These are phyloP conservation scores for Ctenomys sociabilis DNA, from an alignment of 2,113 vertebrate genomes.

Conservation along the genomic window DNA sequence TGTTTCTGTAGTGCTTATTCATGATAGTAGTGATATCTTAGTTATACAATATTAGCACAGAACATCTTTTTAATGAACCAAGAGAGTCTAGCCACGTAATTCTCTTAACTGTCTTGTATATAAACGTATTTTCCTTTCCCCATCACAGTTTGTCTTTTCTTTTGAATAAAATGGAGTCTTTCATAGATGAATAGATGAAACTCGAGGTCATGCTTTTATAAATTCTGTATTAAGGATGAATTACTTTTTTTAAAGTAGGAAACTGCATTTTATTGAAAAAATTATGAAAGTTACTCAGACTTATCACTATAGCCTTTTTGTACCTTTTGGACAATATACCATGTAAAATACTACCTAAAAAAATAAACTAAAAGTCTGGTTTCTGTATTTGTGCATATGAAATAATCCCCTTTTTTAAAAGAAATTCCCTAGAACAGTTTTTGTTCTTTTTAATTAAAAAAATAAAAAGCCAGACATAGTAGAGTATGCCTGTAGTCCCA, in stretches of 20 bases:
- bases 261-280: conserved; percentile 37
- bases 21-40: too few species aligned
- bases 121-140: too few species aligned
- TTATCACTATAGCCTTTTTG: background rate
- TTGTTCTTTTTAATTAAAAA: background rate
- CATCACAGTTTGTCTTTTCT: too few species aligned
- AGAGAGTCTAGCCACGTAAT: too few species aligned
- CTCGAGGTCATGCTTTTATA: background rate
- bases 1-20: too few species aligned
- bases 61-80: too few species aligned
- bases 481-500: background rate
- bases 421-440: background rate
- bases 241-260: conserved; percentile 26
- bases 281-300: background rate
- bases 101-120: too few species aligned
- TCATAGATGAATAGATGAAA: too few species aligned
- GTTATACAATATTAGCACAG: too few species aligned
- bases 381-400: conserved; percentile 1
- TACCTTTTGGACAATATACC: background rate
- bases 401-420: background rate
- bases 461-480: background rate
- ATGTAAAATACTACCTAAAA: background rate
- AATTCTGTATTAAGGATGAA: background rate
- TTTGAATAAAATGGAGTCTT: too few species aligned
- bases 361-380: background rate